A percentile compares a stretch with the other conserved stretches of the same genome.
These are phyloP conservation scores for Pristionchus maxplancki DNA, from an alignment of 2,888 invertebrate genomes.

Conservation along the genomic window DNA sequence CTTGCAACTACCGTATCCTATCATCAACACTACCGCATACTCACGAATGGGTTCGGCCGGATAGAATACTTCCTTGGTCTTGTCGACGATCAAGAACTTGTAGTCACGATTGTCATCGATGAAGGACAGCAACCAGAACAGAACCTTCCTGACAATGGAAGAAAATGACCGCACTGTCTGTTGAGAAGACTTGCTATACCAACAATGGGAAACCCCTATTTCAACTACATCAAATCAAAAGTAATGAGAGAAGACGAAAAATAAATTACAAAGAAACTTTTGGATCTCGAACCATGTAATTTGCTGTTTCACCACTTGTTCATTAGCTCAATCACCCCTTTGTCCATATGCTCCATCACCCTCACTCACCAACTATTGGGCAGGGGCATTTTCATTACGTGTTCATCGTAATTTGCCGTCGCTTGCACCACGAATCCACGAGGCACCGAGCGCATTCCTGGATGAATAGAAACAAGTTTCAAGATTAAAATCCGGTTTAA, in stretches of 20 bases:
- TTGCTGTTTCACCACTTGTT: background rate
- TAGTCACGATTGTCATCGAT: background rate
- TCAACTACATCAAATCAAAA: background rate
- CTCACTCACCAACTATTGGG: background rate
- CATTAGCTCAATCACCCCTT: no score
- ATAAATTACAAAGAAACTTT: no score
- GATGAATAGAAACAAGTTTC: background rate
- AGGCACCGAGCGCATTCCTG: background rate
- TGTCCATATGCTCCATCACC: background rate
- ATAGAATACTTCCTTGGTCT: background rate
- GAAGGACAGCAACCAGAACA: background rate
- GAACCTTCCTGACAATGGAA: background rate
- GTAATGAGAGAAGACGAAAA: background rate
- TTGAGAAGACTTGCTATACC: background rate
- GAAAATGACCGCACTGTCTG: background rate
- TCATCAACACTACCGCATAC: background rate
- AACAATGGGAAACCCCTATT: background rate
- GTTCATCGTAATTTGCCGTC: background rate
- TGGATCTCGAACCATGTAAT: background rate
- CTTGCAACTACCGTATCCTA: background rate
- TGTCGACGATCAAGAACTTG: background rate
- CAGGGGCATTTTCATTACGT: background rate
- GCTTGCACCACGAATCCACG: background rate
- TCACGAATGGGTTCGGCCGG: constrained; percentile 17
- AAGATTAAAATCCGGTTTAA: no score